Evolutionary conservation across 2,888 invertebrate species (phyloP).

Genomic region (Phyllotreta cruciferae): DNA sequence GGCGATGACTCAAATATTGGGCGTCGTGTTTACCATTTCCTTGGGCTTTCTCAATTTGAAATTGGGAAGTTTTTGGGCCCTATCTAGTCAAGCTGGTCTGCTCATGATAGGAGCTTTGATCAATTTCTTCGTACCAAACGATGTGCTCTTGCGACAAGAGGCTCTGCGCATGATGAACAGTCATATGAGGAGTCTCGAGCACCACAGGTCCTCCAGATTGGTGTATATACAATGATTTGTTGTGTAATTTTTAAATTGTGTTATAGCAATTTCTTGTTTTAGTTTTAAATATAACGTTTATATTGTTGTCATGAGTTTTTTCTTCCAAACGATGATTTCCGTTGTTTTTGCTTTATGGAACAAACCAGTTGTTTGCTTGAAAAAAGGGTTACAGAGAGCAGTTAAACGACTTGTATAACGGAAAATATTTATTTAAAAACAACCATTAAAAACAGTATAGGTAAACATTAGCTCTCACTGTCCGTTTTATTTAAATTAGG

Average conservation of each 20-base stretch:
- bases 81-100: conserved; percentile 40
- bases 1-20: conserved; percentile 43
- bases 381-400: neutral
- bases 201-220: conserved; percentile 28
- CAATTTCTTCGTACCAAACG: conserved; percentile 43
- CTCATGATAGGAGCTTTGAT: conserved; percentile 43
- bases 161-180: conserved; percentile 32
- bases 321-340: too few relatives aligned
- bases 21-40: conserved; percentile 37
- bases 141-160: conserved; percentile 41
- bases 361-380: too few relatives aligned
- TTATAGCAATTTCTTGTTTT: too few relatives aligned
- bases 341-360: too few relatives aligned
- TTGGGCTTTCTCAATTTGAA: conserved; percentile 39
- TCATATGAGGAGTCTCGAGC: conserved; percentile 13
- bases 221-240: conserved; percentile 28
- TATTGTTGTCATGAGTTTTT: too few relatives aligned
- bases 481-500: conserved; percentile 55
- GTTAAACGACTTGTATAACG: neutral
- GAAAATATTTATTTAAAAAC: neutral
- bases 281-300: too few relatives aligned
- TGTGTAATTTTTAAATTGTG: neutral
- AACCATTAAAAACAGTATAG: neutral
- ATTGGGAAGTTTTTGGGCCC: conserved; percentile 46
- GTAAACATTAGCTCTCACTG: conserved; percentile 25